phyloP scores from a whole-genome alignment of 2,888 invertebrate genomes.

The Cheilosia urbana region DNA sequence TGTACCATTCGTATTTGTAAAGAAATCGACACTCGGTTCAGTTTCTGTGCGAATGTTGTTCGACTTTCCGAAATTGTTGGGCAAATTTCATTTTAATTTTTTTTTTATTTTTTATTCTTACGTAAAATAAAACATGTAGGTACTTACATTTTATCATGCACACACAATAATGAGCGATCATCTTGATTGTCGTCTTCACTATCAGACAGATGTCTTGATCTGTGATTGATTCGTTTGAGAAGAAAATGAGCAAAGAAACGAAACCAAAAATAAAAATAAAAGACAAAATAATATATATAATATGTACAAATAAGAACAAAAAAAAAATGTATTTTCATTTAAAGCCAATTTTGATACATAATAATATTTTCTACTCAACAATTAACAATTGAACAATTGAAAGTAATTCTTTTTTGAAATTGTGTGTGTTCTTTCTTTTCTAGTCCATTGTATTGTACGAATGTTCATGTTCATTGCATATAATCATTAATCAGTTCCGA shows the following conservation, averaged over 20 bases:
- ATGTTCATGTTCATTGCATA: too few species aligned
- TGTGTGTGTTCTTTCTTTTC: too few species aligned
- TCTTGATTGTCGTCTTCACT: constrained; percentile 84
- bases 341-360: constrained; percentile 47
- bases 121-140: constrained; percentile 1
- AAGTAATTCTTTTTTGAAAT: neutral
- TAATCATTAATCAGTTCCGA: too few species aligned
- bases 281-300: constrained; percentile 21
- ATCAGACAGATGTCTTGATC: constrained; percentile 83
- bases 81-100: neutral
- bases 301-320: neutral
- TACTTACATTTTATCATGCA: constrained; percentile 83
- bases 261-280: constrained; percentile 40
- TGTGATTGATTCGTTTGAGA: constrained; percentile 72
- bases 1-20: neutral
- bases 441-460: too few species aligned
- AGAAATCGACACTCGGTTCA: neutral
- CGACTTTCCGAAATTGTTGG: neutral
- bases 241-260: constrained; percentile 65
- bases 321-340: constrained; percentile 16
- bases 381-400: neutral
- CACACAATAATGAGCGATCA: constrained; percentile 82
- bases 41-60: constrained; percentile 27
- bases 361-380: constrained; percentile 5
- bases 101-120: constrained; percentile 1